Evolutionary conservation across 2,797 vertebrate genomes (phyloP), one percentile per base, ranked within the genome.

Genomic region (Dendrocincla tyrannina): DNA sequence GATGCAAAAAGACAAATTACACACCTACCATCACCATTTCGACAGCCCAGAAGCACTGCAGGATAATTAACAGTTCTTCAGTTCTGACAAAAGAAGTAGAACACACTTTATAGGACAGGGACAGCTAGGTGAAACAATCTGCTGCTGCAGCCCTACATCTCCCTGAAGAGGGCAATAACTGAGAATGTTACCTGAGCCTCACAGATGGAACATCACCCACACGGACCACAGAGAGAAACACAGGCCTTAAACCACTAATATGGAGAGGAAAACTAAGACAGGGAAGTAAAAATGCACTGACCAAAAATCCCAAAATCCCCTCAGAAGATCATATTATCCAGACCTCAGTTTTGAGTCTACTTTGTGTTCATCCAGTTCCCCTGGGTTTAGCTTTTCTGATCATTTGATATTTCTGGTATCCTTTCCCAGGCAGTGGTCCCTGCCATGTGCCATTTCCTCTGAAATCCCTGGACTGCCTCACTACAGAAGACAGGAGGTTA

Each of bases 11-110:
- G 85, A 91, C 93, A 95, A 96, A 85, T 92, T 87, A 92, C 85
- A 96, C 92, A 95, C 93, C 93, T 93, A 92, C 94, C 95, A 96
- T 93, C 89, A 85, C 85, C 93, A 95, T 67, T 94, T 91, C 28
- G 77, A 95, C 55, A 96, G 95, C 89, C 94, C 95, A 93, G 87
- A 96, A 93, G 93, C 94, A 94, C 87, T 95, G 95, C 90, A 91
- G 93, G 86, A 74, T 95, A 93, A 93, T 92, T 92, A 92, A 91
- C 86, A 95, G 78, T 74, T 90, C 94, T 96, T 97, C 94, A 95
- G 73, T 47, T 94, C 77, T 91, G 90, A 92, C 87, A 96, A 92
- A 91, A 94, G 73, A 94, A 93, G 89, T 79, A 80, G 83, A 95
- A 85, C 84, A 85, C 35, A 93, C 88, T 95, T 94, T 89, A 91